phyloP scores from a whole-genome alignment of 1,140 invertebrate species.

The Mya arenaria region DNA sequence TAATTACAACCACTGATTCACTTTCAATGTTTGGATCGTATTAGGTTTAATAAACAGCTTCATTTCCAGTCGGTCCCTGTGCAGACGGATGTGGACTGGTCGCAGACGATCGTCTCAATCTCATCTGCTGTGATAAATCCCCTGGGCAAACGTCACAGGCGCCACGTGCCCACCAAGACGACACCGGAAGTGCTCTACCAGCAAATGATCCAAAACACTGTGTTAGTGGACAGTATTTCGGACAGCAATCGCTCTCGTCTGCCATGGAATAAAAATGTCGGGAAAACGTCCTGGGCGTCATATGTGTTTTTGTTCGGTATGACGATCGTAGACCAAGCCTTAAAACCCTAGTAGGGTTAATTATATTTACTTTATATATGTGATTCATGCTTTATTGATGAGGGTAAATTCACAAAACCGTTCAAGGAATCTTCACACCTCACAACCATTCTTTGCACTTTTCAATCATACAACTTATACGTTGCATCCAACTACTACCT shows the following conservation, averaged over 20 bases:
- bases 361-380: too few species aligned
- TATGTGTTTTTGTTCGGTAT: constrained; percentile 11
- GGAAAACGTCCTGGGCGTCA: background rate
- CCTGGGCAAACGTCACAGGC: background rate
- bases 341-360: too few species aligned
- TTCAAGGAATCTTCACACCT: too few species aligned
- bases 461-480: too few species aligned
- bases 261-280: background rate
- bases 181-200: constrained; percentile 4
- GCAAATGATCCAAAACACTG: constrained; percentile 17
- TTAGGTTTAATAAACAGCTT: too few species aligned
- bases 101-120: background rate
- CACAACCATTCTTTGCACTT: too few species aligned
- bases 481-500: too few species aligned
- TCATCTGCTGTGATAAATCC: background rate
- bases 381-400: too few species aligned
- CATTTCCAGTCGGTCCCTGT: background rate
- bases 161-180: too few species aligned
- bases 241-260: constrained; percentile 8
- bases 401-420: too few species aligned
- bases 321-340: constrained; percentile 27
- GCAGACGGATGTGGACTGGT: constrained; percentile 33
- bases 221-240: constrained; percentile 15
- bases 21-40: too few species aligned
- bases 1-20: too few species aligned